Conservation (phyloP, 2,113 vertebrate species). For the Tachysurus fulvidraco region DNA sequence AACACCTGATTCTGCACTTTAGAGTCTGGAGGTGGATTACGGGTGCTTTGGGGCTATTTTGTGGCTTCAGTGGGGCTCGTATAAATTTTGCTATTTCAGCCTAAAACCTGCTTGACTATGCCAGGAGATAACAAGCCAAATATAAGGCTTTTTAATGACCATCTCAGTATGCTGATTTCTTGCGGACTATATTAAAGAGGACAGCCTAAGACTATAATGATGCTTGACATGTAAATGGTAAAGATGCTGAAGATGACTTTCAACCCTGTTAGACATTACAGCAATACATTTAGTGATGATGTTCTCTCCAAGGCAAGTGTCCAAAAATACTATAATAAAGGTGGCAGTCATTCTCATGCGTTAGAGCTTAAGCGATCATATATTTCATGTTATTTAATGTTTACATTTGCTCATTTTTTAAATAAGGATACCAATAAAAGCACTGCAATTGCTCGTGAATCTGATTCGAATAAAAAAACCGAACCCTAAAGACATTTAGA, state of each 20-base stretch:
- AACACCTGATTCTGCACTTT: background rate
- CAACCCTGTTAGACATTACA: background rate
- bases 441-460: background rate
- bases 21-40: background rate
- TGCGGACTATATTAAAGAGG: background rate
- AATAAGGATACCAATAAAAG: background rate
- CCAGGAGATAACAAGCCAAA: background rate
- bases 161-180: background rate
- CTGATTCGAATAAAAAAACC: background rate
- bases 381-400: background rate
- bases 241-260: background rate
- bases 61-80: background rate
- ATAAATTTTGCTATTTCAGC: background rate
- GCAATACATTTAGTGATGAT: background rate
- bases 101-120: background rate
- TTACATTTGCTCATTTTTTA: background rate
- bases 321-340: background rate
- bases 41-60: background rate
- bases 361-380: background rate
- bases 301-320: background rate
- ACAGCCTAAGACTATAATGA: background rate
- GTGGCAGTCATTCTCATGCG: background rate
- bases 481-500: background rate
- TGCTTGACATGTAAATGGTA: background rate
- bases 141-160: background rate